These are phyloP conservation scores for Chymomyza amoena DNA, from an alignment of 2,888 invertebrate genomes.

Conservation along the genomic window DNA sequence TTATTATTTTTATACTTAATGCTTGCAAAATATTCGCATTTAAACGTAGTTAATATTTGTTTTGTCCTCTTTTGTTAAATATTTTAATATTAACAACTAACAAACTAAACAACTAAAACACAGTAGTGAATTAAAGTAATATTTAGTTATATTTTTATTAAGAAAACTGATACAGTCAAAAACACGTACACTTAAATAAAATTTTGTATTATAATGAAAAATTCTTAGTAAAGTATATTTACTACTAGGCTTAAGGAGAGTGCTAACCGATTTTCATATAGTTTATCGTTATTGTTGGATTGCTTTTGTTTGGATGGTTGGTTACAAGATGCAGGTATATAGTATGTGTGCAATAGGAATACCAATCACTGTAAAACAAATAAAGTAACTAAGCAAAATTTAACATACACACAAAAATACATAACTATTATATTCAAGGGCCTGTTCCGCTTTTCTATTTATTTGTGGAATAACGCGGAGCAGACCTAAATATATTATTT, in stretches of 20 bases:
- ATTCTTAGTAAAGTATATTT: background rate
- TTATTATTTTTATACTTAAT: background rate
- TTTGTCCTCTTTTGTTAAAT: background rate
- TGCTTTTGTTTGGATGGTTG: background rate
- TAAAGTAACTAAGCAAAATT: background rate
- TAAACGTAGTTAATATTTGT: background rate
- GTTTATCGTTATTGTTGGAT: background rate
- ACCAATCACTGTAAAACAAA: background rate
- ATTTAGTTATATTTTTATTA: background rate
- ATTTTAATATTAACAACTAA: background rate
- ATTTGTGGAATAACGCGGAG: background rate
- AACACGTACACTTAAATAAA: background rate
- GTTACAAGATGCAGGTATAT: background rate
- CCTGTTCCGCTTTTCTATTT: background rate
- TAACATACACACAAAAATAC: background rate
- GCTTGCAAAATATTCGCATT: background rate
- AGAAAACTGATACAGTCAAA: slow-evolving; percentile 12
- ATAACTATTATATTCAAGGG: background rate
- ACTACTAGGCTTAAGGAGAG: background rate
- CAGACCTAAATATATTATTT: background rate
- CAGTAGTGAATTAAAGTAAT: background rate
- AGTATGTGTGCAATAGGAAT: background rate
- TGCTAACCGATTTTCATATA: background rate
- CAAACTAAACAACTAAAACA: background rate
- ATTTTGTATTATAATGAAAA: background rate